Evolutionary conservation across 2,888 invertebrate species (phyloP), one percentile per base, ranked within the genome.

Genomic region (Matsumyia berberina): DNA sequence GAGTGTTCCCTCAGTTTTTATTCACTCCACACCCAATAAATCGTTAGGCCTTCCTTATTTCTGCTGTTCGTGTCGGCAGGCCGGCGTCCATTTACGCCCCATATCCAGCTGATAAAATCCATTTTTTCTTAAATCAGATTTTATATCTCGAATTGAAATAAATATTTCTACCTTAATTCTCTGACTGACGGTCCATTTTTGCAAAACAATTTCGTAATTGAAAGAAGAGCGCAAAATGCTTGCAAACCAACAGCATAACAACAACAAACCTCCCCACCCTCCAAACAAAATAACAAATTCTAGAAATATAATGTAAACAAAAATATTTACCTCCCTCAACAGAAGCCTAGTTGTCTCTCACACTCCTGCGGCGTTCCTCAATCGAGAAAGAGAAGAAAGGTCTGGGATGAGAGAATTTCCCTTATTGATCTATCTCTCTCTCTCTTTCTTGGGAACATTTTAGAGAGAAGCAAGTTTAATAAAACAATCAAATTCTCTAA

Each of bases 291-390:
- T 29, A 37, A 19, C 11, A 2, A 1, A 8, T 33, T 39, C 33
- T 42, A 55, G 1, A 17, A 53, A 51, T 35, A 46, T 60, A 53
- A 31, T 62, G 83, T 83, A 79, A 83, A 83, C 83, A 83, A 83
- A 73, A 83, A 83, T 83, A 79, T 83, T 83, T 83, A 78, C 72
- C 44, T 24, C 33, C 19, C 1, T 19, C 49, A 60, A 33, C 44
- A 19, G 5, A 37, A 4, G 6, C 24, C 17, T n/a, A 35, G 7
- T 24, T 55, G 7, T 73, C 83, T 73, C 53, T 0, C 29, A n/a
- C 35, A 11, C 29, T 62, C 67, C 6, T 9, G 2, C n/a, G 5
- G 7, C 9, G 15, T 15, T 33, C 0, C 1, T 3, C 29, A 11
- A 8, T 3, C 31, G 11, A 57, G 35, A 60, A 39, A 73, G 66